phyloP scores from a whole-genome alignment of 2,113 vertebrate species.

The Toxotes jaculatrix region DNA sequence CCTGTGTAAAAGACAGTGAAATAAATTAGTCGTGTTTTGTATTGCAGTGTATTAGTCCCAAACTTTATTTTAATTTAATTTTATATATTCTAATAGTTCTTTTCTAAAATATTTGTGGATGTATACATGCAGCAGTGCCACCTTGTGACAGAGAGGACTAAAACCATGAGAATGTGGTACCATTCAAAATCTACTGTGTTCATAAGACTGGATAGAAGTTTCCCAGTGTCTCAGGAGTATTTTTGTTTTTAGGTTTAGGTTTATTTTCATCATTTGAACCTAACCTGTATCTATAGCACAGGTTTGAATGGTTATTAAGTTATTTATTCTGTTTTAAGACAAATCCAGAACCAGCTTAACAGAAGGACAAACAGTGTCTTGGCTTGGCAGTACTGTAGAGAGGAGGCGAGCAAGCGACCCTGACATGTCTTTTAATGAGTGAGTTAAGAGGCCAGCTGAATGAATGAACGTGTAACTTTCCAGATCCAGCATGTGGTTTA shows the following conservation, averaged over 20 bases:
- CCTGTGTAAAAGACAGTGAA: no score
- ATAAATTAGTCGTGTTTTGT: background rate
- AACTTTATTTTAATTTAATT: no score
- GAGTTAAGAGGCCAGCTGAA: constrained; percentile 7
- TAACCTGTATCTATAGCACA: constrained; percentile 11
- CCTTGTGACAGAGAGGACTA: background rate
- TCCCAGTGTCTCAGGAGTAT: background rate
- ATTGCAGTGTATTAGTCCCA: background rate
- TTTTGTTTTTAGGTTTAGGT: background rate
- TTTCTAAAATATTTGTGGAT: background rate
- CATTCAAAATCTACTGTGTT: background rate
- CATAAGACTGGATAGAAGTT: background rate
- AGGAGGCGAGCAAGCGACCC: constrained; percentile 21
- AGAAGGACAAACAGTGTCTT: constrained; percentile 49
- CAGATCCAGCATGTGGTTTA: constrained; percentile 24
- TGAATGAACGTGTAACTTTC: constrained; percentile 17
- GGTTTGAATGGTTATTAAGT: constrained; percentile 33
- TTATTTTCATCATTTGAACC: constrained; percentile 43
- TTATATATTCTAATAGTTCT: no score
- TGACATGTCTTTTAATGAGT: constrained; percentile 43
- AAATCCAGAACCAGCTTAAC: constrained; percentile 46
- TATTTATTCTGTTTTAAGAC: constrained; percentile 52
- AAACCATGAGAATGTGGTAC: background rate
- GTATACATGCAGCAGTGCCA: background rate
- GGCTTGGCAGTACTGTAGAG: constrained; percentile 31